A percentile compares a stretch with the other conserved stretches of the same genome.
Conservation (phyloP, 2,888 invertebrate species). For the Melieria crassipennis region DNA sequence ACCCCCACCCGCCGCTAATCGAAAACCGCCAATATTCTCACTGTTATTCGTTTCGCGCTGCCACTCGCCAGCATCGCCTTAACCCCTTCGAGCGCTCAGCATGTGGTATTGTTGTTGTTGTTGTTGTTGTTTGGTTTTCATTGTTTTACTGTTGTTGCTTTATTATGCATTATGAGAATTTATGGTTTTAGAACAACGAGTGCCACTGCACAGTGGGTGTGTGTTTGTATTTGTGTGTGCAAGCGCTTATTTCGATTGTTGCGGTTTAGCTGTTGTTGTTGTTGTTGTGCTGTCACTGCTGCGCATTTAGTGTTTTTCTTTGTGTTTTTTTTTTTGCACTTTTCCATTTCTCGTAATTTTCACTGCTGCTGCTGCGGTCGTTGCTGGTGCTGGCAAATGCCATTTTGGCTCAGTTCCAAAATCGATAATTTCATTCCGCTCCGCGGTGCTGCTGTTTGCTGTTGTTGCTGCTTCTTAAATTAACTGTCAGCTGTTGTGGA, state of each 20-base stretch:
- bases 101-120: no score
- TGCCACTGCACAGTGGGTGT: background rate
- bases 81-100: no score
- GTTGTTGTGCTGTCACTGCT: background rate
- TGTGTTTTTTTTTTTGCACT: background rate
- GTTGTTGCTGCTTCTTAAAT: slow-evolving; percentile 25
- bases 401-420: slow-evolving; percentile 40
- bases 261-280: no score
- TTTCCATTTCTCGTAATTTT: background rate
- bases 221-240: background rate
- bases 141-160: slow-evolving; percentile 12
- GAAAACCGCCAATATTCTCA: no score
- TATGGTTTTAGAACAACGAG: slow-evolving; percentile 9
- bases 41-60: no score
- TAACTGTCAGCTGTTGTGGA: slow-evolving; percentile 36
- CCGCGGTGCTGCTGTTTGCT: background rate
- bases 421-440: slow-evolving; percentile 37
- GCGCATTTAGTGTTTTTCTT: background rate
- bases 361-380: background rate
- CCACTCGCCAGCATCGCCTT: no score
- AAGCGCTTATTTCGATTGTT: no score
- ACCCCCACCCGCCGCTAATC: no score
- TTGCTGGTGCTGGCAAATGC: background rate
- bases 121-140: background rate
- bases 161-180: slow-evolving; percentile 18